phyloP scores from a whole-genome alignment of 1,140 invertebrate species.

The Drosophila ercepeae region DNA sequence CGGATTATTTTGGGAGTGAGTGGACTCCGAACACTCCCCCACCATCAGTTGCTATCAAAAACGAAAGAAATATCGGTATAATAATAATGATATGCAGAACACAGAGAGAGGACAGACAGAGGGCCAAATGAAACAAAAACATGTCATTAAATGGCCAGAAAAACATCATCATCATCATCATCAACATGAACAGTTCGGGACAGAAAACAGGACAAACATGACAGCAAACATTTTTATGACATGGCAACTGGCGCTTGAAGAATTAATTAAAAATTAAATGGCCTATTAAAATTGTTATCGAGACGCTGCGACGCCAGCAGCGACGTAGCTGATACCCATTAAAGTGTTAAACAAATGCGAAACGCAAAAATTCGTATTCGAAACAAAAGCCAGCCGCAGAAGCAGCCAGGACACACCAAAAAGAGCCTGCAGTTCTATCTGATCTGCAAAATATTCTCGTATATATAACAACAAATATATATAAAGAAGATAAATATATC shows the following conservation, averaged over 20 bases:
- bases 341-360: conserved; percentile 51
- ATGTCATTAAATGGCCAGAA: conserved; percentile 66
- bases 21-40: too few species aligned
- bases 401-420: conserved; percentile 22
- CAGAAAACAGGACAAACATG: conserved; percentile 46
- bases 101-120: conserved; percentile 1
- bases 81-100: conserved; percentile 74
- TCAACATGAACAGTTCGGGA: background rate
- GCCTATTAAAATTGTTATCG: conserved; percentile 81
- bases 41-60: too few species aligned
- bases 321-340: conserved; percentile 29
- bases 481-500: background rate
- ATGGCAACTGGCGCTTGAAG: conserved; percentile 79
- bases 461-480: background rate
- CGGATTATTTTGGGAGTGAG: conserved; percentile 23
- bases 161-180: conserved; percentile 9
- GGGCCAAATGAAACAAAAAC: conserved; percentile 52
- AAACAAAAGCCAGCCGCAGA: too few species aligned
- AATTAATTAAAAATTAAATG: conserved; percentile 82
- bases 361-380: background rate
- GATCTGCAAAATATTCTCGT: conserved; percentile 13
- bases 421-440: conserved; percentile 29
- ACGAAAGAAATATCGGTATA: conserved; percentile 46
- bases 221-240: conserved; percentile 77
- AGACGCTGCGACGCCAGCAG: conserved; percentile 65